Evolutionary conservation across 2,888 invertebrate species (phyloP).

Genomic region (Nomada ferruginata): DNA sequence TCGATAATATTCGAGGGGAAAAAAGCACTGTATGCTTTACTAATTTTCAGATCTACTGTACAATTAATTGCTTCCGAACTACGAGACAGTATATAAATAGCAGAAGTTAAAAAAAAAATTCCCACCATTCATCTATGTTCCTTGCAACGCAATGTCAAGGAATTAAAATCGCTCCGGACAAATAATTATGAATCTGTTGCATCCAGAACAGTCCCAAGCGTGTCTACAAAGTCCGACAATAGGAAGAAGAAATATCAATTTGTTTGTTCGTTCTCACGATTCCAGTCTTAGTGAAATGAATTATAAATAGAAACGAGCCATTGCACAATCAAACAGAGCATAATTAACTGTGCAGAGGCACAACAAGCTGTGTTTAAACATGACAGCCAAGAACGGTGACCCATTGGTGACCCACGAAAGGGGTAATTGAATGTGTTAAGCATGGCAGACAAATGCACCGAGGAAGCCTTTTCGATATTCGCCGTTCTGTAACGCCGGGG

Average conservation of each 20-base stretch:
- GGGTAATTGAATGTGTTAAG: conserved; percentile 46
- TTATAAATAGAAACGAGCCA: background rate
- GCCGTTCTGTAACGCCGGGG: conserved; percentile 67
- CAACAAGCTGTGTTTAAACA: background rate
- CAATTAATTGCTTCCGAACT: background rate
- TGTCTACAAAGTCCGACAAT: background rate
- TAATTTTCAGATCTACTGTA: background rate
- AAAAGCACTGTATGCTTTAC: background rate
- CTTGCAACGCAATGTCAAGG: too few relatives aligned
- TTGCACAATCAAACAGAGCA: too few relatives aligned
- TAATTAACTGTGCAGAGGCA: background rate
- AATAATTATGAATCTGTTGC: background rate
- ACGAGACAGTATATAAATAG: background rate
- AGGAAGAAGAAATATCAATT: background rate
- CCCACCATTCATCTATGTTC: background rate
- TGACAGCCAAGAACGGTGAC: conserved; percentile 15
- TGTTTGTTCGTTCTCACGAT: background rate
- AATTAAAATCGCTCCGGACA: too few relatives aligned
- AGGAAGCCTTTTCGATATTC: conserved; percentile 74
- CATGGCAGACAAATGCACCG: conserved; percentile 69
- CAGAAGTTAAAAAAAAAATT: background rate
- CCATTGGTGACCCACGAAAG: conserved; percentile 27
- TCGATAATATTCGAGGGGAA: background rate
- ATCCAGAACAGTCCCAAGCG: background rate
- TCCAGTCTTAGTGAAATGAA: background rate